phyloP scores from a whole-genome alignment of 1,140 invertebrate genomes.

The Drosophila kepulauana region DNA sequence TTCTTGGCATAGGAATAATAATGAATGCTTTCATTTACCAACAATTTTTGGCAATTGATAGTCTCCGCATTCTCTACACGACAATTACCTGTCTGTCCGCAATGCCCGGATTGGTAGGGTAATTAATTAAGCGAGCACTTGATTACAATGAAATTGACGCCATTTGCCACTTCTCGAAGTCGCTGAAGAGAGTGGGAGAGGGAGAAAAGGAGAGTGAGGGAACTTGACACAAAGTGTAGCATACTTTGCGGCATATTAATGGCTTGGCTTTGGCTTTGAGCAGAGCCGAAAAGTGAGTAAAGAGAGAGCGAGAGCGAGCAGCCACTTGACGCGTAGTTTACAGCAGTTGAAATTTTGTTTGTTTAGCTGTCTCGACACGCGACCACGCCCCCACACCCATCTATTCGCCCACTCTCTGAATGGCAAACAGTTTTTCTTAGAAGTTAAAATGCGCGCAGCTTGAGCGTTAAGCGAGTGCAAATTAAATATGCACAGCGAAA shows the following conservation, averaged over 20 bases:
- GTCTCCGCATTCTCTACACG: not conserved
- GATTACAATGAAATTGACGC: slow-evolving; percentile 79
- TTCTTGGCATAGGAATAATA: no score
- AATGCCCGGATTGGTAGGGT: slow-evolving; percentile 26
- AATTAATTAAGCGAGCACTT: slow-evolving; percentile 76
- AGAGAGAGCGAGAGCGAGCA: not conserved
- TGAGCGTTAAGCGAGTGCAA: slow-evolving; percentile 64
- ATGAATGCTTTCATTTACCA: no score
- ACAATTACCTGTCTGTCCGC: slow-evolving; percentile 5
- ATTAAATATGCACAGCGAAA: slow-evolving; percentile 72
- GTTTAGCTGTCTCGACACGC: slow-evolving; percentile 39
- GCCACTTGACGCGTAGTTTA: slow-evolving; percentile 44
- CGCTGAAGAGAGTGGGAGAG: not conserved
- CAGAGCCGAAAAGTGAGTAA: not conserved
- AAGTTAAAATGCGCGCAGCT: slow-evolving; percentile 58
- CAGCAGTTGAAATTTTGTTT: slow-evolving; percentile 43
- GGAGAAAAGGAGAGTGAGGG: slow-evolving; percentile 11
- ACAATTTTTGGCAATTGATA: not conserved
- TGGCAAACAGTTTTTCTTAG: slow-evolving; percentile 20
- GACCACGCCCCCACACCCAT: not conserved
- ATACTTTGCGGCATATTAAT: slow-evolving; percentile 68
- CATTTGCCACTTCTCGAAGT: slow-evolving; percentile 55
- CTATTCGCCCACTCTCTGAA: not conserved
- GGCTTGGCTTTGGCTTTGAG: slow-evolving; percentile 40
- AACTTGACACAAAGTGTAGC: slow-evolving; percentile 51